A percentile compares a stretch with the other conserved stretches of the same genome.
phyloP scores from a whole-genome alignment of 1,140 invertebrate species.

The Drosophila parabipectinata region DNA sequence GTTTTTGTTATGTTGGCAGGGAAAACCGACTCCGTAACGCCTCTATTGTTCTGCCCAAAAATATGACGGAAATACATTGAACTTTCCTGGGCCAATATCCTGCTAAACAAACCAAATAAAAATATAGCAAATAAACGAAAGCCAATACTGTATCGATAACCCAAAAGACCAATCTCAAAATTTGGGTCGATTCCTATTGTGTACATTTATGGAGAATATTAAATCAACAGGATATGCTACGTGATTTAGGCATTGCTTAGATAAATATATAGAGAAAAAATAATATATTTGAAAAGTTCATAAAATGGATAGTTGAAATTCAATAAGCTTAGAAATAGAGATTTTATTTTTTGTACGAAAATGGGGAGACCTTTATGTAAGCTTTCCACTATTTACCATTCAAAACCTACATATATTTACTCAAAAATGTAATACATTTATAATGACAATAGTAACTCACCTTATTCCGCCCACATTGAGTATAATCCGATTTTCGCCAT shows the following conservation, averaged over 20 bases:
- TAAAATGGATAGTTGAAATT: neutral
- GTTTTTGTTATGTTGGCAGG: conserved; percentile 16
- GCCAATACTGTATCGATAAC: conserved; percentile 4
- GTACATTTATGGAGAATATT: conserved; percentile 24
- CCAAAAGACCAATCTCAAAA: conserved; percentile 3
- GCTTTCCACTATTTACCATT: too few relatives aligned
- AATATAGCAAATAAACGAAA: neutral
- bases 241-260: conserved; percentile 35
- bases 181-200: conserved; percentile 10
- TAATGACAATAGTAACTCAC: conserved; percentile 68
- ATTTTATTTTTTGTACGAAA: too few relatives aligned
- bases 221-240: conserved; percentile 51
- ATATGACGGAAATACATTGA: conserved; percentile 44
- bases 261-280: conserved; percentile 24
- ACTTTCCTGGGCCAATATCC: conserved; percentile 39
- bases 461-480: conserved; percentile 97
- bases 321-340: too few relatives aligned
- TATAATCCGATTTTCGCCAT: conserved; percentile 97
- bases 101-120: conserved; percentile 17
- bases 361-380: too few relatives aligned
- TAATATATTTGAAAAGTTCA: neutral
- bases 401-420: too few relatives aligned
- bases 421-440: neutral
- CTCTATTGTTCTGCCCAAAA: conserved; percentile 40
- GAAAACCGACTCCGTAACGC: conserved; percentile 18